phyloP scores from a whole-genome alignment of 2,113 vertebrate species.

The Lampris megalopsis region DNA sequence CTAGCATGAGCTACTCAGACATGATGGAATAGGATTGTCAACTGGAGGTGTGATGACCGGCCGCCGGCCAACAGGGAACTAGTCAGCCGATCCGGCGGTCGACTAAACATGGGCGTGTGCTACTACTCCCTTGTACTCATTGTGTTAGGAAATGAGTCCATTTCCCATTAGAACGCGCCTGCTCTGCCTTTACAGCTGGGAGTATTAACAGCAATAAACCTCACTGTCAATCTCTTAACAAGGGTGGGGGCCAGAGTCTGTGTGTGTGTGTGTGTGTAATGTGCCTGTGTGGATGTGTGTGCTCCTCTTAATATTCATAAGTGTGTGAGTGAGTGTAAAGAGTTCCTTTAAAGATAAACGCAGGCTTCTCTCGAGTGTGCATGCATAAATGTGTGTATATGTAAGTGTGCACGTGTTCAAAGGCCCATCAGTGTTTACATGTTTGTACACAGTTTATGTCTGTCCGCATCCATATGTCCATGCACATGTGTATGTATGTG shows the following conservation, averaged over 20 bases:
- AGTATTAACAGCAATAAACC: conserved; percentile 80
- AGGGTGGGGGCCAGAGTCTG: conserved; percentile 41
- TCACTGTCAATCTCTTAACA: conserved; percentile 67
- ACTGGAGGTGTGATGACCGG: not conserved
- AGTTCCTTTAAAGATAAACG: too few species aligned
- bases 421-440: not conserved
- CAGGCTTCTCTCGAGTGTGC: not conserved
- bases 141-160: conserved; percentile 72
- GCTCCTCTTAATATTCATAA: not conserved
- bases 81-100: conserved; percentile 52
- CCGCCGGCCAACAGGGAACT: conserved; percentile 32
- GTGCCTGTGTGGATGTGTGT: conserved; percentile 21
- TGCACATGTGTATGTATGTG: not conserved
- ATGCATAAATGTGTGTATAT: not conserved
- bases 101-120: conserved; percentile 68
- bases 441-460: not conserved
- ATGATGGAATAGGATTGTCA: too few species aligned
- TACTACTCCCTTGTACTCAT: conserved; percentile 65
- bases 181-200: conserved; percentile 72
- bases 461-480: not conserved
- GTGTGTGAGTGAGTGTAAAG: too few species aligned
- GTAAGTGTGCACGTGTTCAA: not conserved
- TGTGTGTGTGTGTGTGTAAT: conserved; percentile 16
- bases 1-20: too few species aligned
- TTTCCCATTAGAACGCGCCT: conserved; percentile 77